Evolutionary conservation across 2,113 vertebrate genomes (phyloP).

Genomic region (Tachysurus vachellii): DNA sequence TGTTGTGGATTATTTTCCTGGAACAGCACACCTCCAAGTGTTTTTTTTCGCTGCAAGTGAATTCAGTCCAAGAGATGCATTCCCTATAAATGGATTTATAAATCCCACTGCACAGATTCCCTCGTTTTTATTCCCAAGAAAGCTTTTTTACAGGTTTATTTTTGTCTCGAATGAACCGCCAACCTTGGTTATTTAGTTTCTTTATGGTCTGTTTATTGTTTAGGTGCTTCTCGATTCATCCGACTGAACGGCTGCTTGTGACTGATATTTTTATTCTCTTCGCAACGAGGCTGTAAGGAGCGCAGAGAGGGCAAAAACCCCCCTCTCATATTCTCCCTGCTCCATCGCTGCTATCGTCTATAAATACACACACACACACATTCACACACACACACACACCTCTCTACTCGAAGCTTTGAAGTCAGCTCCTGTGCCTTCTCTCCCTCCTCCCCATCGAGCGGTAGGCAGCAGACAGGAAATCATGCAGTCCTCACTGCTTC

Average conservation of each 20-base stretch:
- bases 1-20: background rate
- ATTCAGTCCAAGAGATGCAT: background rate
- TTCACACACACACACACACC: slow-evolving; percentile 19
- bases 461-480: slow-evolving; percentile 63
- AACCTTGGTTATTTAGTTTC: slow-evolving; percentile 3
- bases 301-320: slow-evolving; percentile 33
- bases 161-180: slow-evolving; percentile 8
- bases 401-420: slow-evolving; percentile 41
- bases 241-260: background rate
- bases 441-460: slow-evolving; percentile 25
- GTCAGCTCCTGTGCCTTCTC: slow-evolving; percentile 29
- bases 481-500: slow-evolving; percentile 60
- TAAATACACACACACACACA: slow-evolving; percentile 44
- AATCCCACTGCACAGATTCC: background rate
- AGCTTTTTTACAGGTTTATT: background rate
- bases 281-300: slow-evolving; percentile 12
- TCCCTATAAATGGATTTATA: background rate
- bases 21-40: background rate
- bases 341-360: slow-evolving; percentile 32
- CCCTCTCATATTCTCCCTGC: slow-evolving; percentile 39
- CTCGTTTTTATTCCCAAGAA: background rate
- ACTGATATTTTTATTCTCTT: slow-evolving; percentile 36
- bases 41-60: background rate
- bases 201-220: slow-evolving; percentile 37
- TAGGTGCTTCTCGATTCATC: slow-evolving; percentile 30